Evolutionary conservation across 2,113 vertebrate species (phyloP), one percentile per base, ranked within the genome.

Genomic region (Neoarius graeffei): DNA sequence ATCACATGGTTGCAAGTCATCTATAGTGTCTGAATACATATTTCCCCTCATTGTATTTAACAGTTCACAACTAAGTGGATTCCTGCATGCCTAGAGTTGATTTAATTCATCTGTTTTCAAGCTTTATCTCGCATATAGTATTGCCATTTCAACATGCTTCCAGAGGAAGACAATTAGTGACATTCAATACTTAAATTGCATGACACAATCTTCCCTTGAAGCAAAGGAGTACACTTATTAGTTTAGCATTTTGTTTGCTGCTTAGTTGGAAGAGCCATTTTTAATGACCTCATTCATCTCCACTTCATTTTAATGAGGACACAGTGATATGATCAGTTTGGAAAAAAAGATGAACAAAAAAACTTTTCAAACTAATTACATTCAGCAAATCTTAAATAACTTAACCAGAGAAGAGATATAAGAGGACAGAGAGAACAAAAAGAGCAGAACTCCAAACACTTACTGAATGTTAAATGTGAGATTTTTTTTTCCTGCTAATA

Each of bases 161-260:
- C 66, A 82, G 15, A 27, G 11, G 20, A 62, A 77, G 35, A 81
- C 30, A 73, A 71, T 66, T 23, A 81, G 69, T 64, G 64, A 62
- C 48, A 64, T 80, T 84, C 76, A 54, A 8, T 79, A n/a, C 50
- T 15, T 54, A 54, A 57, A 57, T 57, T 80, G n/a, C 77, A 57
- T 30, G 30, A 57, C 7, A 77, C n/a, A 79, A 79, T n/a, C 76
- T 54, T 54, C 50, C 23, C 76, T 52, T 30, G 52, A 54, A 57
- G 54, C 25, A 56, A 80, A 80, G 57, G 35, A 60, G 59, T 30
- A 52, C 56, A 66, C 85, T 81, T 71, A 85, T 90, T 87, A 87
- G 64, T 83, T 62, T 59, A 87, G 62, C 62, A 86, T 80, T 77
- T 89, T 20, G 60, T 79, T 81, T 57, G 76, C 71, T 77, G 14